These are phyloP conservation scores for Rotaria sp. DNA, from an alignment of 2,888 invertebrate genomes.

Conservation along the genomic window DNA sequence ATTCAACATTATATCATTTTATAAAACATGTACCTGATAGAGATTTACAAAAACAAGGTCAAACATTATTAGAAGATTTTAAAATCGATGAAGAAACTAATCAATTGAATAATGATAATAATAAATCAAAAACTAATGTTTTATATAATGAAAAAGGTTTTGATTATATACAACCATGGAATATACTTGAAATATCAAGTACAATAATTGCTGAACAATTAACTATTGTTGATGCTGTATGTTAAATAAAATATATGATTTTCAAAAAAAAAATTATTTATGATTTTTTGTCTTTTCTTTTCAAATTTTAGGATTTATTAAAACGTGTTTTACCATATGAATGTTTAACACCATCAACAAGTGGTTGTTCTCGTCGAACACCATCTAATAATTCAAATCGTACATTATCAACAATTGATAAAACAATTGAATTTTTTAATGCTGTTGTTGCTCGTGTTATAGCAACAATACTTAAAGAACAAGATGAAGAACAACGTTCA, in stretches of 20 bases:
- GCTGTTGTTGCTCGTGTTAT: conserved; percentile 88
- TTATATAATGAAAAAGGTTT: background rate
- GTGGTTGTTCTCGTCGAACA: background rate
- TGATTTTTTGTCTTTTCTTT: background rate
- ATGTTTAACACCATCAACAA: background rate
- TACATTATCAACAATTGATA: background rate
- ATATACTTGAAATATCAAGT: conserved; percentile 4
- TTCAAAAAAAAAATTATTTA: background rate
- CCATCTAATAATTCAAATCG: background rate
- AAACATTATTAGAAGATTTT: background rate
- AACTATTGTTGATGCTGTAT: conserved; percentile 36
- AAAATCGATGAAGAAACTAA: background rate
- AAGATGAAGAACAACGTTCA: conserved; percentile 73
- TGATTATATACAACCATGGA: background rate
- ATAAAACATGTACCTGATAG: background rate
- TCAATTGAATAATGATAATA: background rate
- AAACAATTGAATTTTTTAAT: conserved; percentile 86
- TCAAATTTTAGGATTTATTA: background rate
- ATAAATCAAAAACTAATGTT: background rate
- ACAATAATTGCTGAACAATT: conserved; percentile 68
- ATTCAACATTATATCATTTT: background rate
- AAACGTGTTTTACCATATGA: conserved; percentile 4
- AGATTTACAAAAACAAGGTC: background rate
- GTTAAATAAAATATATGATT: background rate
- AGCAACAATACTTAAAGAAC: conserved; percentile 69